These are phyloP conservation scores for Bos indicus DNA, from an alignment of 2,113 vertebrate genomes.

Conservation along the genomic window DNA sequence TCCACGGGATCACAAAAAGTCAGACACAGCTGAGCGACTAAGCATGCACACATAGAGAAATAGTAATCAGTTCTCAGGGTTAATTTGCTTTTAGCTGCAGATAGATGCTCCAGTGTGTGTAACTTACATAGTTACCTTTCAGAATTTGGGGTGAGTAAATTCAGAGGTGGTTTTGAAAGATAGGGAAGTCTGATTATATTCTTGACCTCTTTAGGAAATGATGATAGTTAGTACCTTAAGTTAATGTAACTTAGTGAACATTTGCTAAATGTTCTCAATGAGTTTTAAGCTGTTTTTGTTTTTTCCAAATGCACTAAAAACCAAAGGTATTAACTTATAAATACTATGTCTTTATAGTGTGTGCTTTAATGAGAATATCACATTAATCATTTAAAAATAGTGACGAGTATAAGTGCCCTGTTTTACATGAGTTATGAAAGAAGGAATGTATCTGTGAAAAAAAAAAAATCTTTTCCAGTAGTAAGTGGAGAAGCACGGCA, in stretches of 20 bases:
- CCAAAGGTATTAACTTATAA: background rate
- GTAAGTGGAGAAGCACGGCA: background rate
- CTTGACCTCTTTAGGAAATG: background rate
- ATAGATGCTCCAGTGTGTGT: background rate
- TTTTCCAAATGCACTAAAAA: background rate
- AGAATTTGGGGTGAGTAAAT: conserved; percentile 16
- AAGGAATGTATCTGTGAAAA: background rate
- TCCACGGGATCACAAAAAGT: background rate
- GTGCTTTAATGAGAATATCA: background rate
- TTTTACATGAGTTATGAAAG: background rate
- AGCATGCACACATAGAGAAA: background rate
- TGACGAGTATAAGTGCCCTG: background rate
- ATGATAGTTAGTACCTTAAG: background rate
- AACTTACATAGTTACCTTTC: background rate
- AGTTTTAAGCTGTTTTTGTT: conserved; percentile 29
- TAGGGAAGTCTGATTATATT: background rate
- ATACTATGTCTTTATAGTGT: background rate
- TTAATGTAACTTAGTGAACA: background rate
- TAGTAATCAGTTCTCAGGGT: background rate
- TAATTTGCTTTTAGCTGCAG: background rate
- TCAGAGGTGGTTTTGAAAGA: background rate
- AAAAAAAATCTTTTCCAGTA: background rate
- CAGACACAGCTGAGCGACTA: background rate
- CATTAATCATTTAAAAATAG: conserved; percentile 12
- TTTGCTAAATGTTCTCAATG: background rate